phyloP scores from a whole-genome alignment of 2,113 vertebrate genomes.

The Eptesicus fuscus region DNA sequence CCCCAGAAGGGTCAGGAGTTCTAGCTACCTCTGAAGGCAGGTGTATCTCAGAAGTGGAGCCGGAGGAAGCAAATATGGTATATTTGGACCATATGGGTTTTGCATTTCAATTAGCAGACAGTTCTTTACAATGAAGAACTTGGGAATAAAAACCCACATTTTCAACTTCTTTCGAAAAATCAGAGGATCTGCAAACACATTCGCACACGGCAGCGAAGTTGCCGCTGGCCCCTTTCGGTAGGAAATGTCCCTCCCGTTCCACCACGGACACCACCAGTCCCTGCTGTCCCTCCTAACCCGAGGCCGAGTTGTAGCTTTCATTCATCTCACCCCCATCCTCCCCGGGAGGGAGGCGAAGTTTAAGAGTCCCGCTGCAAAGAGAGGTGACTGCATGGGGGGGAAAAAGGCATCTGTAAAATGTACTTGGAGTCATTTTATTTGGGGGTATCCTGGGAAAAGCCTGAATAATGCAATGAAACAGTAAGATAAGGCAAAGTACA shows the following conservation, averaged over 20 bases:
- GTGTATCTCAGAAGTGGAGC: not conserved
- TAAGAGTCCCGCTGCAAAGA: not conserved
- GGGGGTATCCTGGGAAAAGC: not conserved
- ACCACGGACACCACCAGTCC: not conserved
- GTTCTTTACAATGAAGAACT: not conserved
- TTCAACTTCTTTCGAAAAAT: not conserved
- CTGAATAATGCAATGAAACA: not conserved
- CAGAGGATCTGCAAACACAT: not conserved
- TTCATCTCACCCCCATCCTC: not conserved
- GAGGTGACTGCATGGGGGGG: not conserved
- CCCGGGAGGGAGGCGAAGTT: not conserved
- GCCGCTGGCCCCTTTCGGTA: not conserved
- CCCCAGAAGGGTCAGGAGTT: not conserved
- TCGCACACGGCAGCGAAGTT: not conserved
- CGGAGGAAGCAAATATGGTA: not conserved
- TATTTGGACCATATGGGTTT: not conserved
- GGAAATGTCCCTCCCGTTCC: not conserved
- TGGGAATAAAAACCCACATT: not conserved
- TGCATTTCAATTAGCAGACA: not conserved
- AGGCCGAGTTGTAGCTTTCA: not conserved
- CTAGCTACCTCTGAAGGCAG: not conserved
- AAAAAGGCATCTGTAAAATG: not conserved
- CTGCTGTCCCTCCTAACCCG: not conserved
- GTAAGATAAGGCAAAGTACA: not conserved
- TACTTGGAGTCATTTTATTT: not conserved